Conservation (phyloP, 2,113 vertebrate genomes). For the Callochromis pleurospilus region DNA sequence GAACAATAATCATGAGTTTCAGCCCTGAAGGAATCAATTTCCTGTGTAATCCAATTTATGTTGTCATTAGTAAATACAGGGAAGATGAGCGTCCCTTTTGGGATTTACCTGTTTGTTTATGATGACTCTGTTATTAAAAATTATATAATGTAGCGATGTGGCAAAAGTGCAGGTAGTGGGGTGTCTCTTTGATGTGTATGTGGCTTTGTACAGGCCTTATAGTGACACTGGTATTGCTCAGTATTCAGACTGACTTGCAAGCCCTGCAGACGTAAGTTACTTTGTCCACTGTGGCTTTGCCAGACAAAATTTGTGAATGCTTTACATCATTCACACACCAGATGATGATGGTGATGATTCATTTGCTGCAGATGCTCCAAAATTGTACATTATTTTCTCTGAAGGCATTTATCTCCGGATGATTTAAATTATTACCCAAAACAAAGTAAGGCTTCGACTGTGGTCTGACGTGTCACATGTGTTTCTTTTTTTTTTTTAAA, state of each 20-base stretch:
- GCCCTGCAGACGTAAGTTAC: not conserved
- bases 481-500: not conserved
- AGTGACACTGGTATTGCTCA: slow-evolving; percentile 22
- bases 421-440: not conserved
- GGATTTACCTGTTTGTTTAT: not conserved
- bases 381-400: not conserved
- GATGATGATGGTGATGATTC: not conserved
- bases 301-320: slow-evolving; percentile 30
- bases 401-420: not conserved
- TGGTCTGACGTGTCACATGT: not conserved
- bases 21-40: not conserved
- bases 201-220: not conserved
- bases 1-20: not conserved
- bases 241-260: slow-evolving; percentile 21
- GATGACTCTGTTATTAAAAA: not conserved
- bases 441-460: not conserved
- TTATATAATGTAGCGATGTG: not conserved
- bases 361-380: not conserved
- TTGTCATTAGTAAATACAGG: not conserved
- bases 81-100: not conserved
- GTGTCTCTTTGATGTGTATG: not conserved
- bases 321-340: slow-evolving; percentile 3
- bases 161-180: not conserved
- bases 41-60: not conserved
- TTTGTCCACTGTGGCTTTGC: slow-evolving; percentile 5